Evolutionary conservation across 2,113 vertebrate species (phyloP).

Genomic region (Coracopsis vasa): DNA sequence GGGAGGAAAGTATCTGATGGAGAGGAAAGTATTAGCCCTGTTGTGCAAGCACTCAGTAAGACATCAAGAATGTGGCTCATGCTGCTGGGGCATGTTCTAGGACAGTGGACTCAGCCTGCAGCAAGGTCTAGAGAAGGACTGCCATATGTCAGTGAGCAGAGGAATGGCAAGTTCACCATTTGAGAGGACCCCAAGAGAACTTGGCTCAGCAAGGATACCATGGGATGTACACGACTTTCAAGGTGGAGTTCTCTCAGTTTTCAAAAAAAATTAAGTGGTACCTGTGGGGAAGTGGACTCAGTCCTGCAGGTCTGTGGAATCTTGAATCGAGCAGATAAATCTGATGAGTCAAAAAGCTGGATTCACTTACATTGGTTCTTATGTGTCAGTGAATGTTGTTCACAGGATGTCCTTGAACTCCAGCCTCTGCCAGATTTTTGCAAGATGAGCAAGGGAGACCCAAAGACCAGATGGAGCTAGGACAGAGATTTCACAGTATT

Average conservation of each 20-base stretch:
- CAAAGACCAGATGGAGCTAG: background rate
- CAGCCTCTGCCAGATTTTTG: background rate
- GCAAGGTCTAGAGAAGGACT: background rate
- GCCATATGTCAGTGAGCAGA: background rate
- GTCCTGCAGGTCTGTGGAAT: background rate
- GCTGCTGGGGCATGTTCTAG: background rate
- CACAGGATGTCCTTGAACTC: background rate
- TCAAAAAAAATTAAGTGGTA: background rate
- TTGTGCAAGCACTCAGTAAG: background rate
- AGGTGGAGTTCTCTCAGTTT: background rate
- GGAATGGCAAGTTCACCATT: background rate
- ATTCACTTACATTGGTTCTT: background rate
- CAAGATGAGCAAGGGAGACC: background rate
- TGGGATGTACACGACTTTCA: background rate
- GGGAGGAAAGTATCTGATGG: background rate
- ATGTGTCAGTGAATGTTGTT: background rate
- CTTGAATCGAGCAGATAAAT: background rate
- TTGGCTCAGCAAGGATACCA: background rate
- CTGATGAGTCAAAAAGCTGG: background rate
- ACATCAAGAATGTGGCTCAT: fast-evolving
- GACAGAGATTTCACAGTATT: background rate
- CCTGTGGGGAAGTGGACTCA: background rate
- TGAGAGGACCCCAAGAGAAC: background rate
- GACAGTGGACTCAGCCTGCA: background rate
- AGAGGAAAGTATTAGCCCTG: background rate